These are phyloP conservation scores for Drosophila kikkawai DNA, from an alignment of 1,140 invertebrate genomes.

Conservation along the genomic window DNA sequence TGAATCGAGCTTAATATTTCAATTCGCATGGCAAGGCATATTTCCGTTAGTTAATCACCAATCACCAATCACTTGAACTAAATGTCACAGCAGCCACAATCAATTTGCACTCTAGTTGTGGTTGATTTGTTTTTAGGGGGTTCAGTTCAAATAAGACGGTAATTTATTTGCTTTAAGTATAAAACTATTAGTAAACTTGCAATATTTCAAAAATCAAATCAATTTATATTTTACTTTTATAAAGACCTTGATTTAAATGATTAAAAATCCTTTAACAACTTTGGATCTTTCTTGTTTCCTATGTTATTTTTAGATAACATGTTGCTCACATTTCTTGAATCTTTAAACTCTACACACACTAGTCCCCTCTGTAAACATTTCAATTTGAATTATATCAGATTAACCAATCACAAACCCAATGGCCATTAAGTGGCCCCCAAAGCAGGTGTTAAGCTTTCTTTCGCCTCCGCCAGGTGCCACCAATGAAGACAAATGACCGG, in stretches of 20 bases:
- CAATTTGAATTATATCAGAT: conserved; percentile 45
- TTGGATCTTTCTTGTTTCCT: no score
- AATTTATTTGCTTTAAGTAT: neutral
- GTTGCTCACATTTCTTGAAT: neutral
- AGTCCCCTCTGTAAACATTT: conserved; percentile 12
- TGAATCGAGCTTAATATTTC: conserved; percentile 32
- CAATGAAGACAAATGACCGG: conserved; percentile 84
- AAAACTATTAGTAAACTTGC: neutral
- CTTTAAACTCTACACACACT: neutral
- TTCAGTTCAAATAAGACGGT: neutral
- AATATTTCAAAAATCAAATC: neutral
- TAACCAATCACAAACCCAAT: conserved; percentile 63
- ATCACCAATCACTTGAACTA: conserved; percentile 10
- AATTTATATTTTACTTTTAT: neutral
- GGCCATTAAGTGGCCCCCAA: conserved; percentile 41
- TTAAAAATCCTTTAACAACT: no score
- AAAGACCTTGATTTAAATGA: neutral
- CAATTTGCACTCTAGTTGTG: neutral
- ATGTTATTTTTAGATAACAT: no score
- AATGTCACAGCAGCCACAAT: conserved; percentile 23
- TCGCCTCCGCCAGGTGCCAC: conserved; percentile 45
- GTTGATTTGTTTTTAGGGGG: neutral
- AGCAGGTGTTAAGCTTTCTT: conserved; percentile 54
- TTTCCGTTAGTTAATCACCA: conserved; percentile 38
- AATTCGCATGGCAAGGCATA: conserved; percentile 14